A percentile compares a stretch with the other conserved stretches of the same genome.
These are phyloP conservation scores for Metellina segmentata DNA, from an alignment of 2,888 invertebrate genomes.

Conservation along the genomic window DNA sequence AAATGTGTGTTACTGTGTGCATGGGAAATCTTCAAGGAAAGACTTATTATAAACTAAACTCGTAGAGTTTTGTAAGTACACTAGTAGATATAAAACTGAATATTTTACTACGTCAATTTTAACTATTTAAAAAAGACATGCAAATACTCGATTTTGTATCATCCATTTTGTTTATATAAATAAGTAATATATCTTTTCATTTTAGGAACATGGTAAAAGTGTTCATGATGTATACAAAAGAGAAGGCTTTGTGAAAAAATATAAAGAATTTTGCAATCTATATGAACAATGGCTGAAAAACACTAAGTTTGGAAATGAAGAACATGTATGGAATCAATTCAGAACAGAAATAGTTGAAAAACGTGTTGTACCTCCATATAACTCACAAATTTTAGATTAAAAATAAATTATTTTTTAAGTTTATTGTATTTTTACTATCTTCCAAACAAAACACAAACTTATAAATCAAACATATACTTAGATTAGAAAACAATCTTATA, in stretches of 20 bases:
- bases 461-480: too few relatives aligned
- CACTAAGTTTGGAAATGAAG: constrained; percentile 81
- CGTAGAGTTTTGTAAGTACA: too few relatives aligned
- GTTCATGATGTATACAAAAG: constrained; percentile 8
- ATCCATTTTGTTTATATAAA: background rate
- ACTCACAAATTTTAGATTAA: constrained; percentile 35
- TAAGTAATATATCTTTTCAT: background rate
- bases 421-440: background rate
- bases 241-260: constrained; percentile 15
- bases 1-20: too few relatives aligned
- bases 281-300: constrained; percentile 81
- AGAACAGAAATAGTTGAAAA: constrained; percentile 57
- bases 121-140: too few relatives aligned
- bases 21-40: too few relatives aligned
- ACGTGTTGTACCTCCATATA: background rate
- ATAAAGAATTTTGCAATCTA: constrained; percentile 42
- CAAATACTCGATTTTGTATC: background rate
- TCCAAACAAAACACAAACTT: background rate
- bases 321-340: constrained; percentile 84
- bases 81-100: too few relatives aligned
- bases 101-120: too few relatives aligned
- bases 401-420: background rate
- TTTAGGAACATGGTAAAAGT: constrained; percentile 55
- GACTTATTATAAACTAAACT: too few relatives aligned
- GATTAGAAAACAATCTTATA: too few relatives aligned